Percentiles rank a stretch among this genome's conserved stretches.
Evolutionary conservation across 2,113 vertebrate genomes (phyloP).

Genomic region (Sapayoa aenigma): DNA sequence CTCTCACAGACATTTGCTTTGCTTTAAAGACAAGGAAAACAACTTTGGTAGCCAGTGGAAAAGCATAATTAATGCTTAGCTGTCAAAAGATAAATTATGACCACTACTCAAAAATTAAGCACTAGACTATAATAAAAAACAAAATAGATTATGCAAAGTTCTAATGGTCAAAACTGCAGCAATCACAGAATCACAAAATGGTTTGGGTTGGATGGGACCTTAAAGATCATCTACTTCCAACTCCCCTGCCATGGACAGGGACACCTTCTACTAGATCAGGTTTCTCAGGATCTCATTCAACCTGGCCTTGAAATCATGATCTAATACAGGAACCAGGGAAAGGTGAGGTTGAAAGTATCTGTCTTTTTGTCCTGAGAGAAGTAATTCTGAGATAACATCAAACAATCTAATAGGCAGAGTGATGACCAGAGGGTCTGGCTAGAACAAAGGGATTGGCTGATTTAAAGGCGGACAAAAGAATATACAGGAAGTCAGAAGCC

Average conservation of each 20-base stretch:
- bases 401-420: too few species aligned
- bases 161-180: background rate
- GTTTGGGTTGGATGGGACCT: background rate
- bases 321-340: background rate
- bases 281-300: background rate
- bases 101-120: background rate
- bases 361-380: background rate
- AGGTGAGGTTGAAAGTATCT: background rate
- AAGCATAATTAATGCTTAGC: background rate
- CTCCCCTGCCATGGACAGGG: background rate
- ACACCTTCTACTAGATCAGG: background rate
- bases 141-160: background rate
- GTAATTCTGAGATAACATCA: background rate
- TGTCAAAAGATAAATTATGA: background rate
- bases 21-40: background rate
- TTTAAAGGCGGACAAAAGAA: background rate
- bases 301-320: background rate
- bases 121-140: background rate
- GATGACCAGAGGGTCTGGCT: background rate
- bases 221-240: background rate
- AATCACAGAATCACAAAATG: background rate
- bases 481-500: background rate
- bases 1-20: background rate
- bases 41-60: background rate
- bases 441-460: background rate